phyloP scores from a whole-genome alignment of 2,797 vertebrate species.

The Pangasius mekongensis region DNA sequence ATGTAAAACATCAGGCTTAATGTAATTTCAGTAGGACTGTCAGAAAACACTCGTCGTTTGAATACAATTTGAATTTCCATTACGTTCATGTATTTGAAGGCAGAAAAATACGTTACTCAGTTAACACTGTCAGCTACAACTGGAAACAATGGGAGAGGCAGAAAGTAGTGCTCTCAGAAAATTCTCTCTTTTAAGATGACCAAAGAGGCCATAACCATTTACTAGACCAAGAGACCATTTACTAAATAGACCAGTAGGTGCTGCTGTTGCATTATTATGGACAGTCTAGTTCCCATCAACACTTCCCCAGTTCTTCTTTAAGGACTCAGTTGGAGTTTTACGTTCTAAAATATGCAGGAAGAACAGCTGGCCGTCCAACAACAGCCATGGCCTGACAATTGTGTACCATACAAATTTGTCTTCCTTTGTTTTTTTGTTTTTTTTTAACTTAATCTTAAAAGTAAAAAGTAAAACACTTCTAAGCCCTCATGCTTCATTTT shows the following conservation, averaged over 20 bases:
- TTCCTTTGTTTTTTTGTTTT: not conserved
- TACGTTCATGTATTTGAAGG: not conserved
- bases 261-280: slow-evolving; percentile 60
- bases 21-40: too few species aligned
- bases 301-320: not conserved
- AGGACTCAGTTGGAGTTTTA: slow-evolving; percentile 4
- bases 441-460: not conserved
- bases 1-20: not conserved
- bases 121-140: not conserved
- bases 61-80: not conserved
- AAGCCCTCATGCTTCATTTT: slow-evolving; percentile 24
- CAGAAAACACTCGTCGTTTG: not conserved
- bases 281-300: not conserved
- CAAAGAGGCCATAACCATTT: not conserved
- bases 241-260: slow-evolving; percentile 71
- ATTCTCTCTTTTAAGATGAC: not conserved
- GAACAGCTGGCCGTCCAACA: not conserved
- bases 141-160: not conserved
- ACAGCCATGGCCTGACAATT: not conserved
- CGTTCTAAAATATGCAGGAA: not conserved
- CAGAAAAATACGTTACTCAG: not conserved
- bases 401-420: slow-evolving; percentile 6
- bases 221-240: not conserved
- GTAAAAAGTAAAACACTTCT: not conserved
- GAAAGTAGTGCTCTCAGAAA: not conserved